phyloP scores from a whole-genome alignment of 2,797 vertebrate genomes.

The Chrosomus eos region DNA sequence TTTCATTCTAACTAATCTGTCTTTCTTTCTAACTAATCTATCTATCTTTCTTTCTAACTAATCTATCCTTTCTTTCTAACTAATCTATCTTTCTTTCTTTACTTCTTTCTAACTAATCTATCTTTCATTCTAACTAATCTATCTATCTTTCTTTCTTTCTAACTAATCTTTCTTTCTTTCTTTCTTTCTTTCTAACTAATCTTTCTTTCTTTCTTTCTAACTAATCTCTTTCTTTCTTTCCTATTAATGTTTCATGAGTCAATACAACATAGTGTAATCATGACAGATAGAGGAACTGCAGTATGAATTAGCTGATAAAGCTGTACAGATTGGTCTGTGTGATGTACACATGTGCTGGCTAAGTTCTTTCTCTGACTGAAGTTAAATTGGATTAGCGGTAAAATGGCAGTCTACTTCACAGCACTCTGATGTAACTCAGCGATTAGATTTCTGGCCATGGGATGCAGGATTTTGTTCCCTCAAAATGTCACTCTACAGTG shows the following conservation, averaged over 20 bases:
- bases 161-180: no score
- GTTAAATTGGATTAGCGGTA: conserved; percentile 32
- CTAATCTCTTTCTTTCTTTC: no score
- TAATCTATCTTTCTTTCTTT: no score
- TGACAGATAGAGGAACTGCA: conserved; percentile 40
- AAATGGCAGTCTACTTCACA: conserved; percentile 43
- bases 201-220: no score
- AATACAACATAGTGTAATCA: conserved; percentile 58
- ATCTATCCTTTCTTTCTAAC: no score
- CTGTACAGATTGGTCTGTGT: not conserved
- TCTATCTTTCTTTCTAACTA: no score
- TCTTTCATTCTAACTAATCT: no score
- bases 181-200: no score
- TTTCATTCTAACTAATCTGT: no score
- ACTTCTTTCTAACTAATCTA: no score
- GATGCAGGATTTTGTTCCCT: conserved; percentile 22
- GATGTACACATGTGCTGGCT: not conserved
- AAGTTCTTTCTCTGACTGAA: conserved; percentile 8
- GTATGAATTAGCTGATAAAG: conserved; percentile 59
- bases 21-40: no score
- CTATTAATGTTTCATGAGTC: conserved; percentile 71
- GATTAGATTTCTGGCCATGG: conserved; percentile 39
- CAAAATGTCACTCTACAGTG: conserved; percentile 25
- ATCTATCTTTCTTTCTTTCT: no score
- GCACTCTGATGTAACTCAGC: conserved; percentile 12